These are phyloP conservation scores for Micronisus gabar DNA, from an alignment of 2,113 vertebrate genomes.

Conservation along the genomic window DNA sequence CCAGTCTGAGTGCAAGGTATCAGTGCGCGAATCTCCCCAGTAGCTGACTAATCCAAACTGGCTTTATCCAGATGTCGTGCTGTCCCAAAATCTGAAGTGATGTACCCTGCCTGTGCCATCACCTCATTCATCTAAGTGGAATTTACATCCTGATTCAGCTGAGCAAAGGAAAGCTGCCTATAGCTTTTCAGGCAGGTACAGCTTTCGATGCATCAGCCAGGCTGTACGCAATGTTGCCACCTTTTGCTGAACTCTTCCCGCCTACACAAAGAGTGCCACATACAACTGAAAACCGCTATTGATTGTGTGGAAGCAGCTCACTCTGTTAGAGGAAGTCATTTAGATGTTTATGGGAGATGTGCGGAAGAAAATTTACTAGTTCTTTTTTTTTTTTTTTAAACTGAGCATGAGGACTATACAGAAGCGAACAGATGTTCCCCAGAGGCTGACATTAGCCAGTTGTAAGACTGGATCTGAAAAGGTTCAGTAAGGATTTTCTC, in stretches of 20 bases:
- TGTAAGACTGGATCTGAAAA: not conserved
- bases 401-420: not conserved
- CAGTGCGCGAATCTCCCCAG: not conserved
- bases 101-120: not conserved
- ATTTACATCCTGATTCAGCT: not conserved
- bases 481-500: not conserved
- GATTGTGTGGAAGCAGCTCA: not conserved
- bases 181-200: not conserved
- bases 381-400: not conserved
- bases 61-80: not conserved
- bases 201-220: not conserved
- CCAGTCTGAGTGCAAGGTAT: not conserved
- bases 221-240: not conserved
- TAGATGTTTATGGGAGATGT: not conserved
- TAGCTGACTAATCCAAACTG: not conserved
- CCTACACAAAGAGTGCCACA: not conserved
- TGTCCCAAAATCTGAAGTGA: not conserved
- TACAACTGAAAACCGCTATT: not conserved
- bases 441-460: not conserved
- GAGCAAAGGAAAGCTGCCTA: not conserved
- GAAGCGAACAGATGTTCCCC: not conserved
- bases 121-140: not conserved
- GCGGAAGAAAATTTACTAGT: not conserved
- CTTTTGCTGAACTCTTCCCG: not conserved
- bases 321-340: not conserved